Evolutionary conservation across 2,888 invertebrate genomes (phyloP), one percentile per base, ranked within the genome.

Genomic region (Caradrina clavipalpis): DNA sequence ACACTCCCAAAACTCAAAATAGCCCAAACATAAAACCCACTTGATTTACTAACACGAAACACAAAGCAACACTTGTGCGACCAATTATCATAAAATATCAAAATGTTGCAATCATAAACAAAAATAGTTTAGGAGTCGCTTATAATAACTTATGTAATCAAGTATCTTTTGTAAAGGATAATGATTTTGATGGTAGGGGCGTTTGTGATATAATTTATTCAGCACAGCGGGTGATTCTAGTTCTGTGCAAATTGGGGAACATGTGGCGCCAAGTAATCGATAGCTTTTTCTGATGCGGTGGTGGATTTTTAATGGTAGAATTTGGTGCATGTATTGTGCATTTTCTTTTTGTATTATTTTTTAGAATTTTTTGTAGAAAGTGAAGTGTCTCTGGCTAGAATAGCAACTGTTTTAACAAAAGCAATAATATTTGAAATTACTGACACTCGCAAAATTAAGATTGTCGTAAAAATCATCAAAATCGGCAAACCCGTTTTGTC

Each of bases 181-280:
- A 92, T 93, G 90, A 92, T 91, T 91, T 89, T 83, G 86, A 88
- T 89, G 88, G 86, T 69, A 90, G 92, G 94, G 95, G 95, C 93
- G 94, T 86, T 87, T 77, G 85, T 76, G 70, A 70, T 86, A 92
- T 94, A 92, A 94, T 94, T 92, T 91, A 93, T 93, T 88, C 91
- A 86, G 82, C 93, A 59, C 95, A 94, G 95, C 94, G 94, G 95
- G 95, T 83, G 93, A 85, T 91, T 87, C 89, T 89, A 88, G 88
- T 87, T 84, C 82, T 76, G 86, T 89, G 91, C 95, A 94, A 95
- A 95, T 95, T 95, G 93, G 88, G 86, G 90, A 92, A 93, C 95
- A 95, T 94, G 94, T 95, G 95, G 62, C 57, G 55, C 35, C n/a
- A 54, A 85, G 91, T 86, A 88, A 92, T 92, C 89, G 91, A 92